These are phyloP conservation scores for Neoitamus cyanurus DNA, from an alignment of 2,888 invertebrate genomes.

Conservation along the genomic window DNA sequence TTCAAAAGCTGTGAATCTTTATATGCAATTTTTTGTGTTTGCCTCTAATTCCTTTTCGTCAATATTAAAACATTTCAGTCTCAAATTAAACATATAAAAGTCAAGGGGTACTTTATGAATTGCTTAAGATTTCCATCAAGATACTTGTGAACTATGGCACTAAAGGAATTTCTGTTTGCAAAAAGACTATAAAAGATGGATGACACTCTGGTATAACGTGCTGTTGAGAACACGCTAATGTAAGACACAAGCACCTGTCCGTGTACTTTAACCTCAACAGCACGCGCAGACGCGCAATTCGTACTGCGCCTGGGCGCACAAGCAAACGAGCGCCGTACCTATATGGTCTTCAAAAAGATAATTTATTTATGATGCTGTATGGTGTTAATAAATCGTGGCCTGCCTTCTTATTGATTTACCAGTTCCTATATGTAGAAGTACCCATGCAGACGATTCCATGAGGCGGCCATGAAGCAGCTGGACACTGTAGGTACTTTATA, in stretches of 20 bases:
- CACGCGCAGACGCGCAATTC: conserved; percentile 13
- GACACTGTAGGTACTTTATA: not conserved
- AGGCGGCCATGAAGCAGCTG: not conserved
- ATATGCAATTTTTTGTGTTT: no score
- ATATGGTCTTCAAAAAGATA: conserved; percentile 33
- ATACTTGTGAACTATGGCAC: not conserved
- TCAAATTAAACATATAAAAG: not conserved
- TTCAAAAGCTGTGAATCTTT: no score
- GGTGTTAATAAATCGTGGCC: conserved; percentile 46
- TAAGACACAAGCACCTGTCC: conserved; percentile 48
- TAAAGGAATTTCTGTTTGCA: not conserved
- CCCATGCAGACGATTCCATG: conserved; percentile 20
- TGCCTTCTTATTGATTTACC: conserved; percentile 38
- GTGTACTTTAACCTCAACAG: conserved; percentile 36
- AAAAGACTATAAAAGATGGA: not conserved
- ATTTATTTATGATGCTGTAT: conserved; percentile 46
- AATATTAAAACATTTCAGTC: no score
- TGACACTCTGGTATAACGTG: not conserved
- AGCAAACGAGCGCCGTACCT: not conserved
- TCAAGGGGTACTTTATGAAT: no score
- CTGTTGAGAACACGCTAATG: conserved; percentile 33
- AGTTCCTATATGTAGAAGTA: conserved; percentile 31
- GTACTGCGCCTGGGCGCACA: not conserved
- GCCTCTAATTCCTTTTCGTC: no score
- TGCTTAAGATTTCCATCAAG: not conserved